These are phyloP conservation scores for Mugil cephalus DNA, from an alignment of 2,113 vertebrate species.

Conservation along the genomic window DNA sequence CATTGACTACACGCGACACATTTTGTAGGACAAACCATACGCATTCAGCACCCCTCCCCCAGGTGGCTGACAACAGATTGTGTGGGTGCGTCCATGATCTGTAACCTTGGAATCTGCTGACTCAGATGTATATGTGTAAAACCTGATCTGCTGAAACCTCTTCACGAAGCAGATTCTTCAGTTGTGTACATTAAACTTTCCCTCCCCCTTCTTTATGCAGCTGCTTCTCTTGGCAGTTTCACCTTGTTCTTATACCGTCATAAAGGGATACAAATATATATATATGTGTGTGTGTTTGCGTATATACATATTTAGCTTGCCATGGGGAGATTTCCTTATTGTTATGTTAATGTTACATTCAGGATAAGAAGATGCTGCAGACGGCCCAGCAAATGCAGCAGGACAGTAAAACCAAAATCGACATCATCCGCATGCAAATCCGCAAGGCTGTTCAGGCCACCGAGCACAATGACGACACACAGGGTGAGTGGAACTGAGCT, in stretches of 20 bases:
- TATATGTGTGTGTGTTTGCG: no score
- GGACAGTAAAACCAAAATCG: constrained; percentile 94
- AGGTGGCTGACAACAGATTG: neutral
- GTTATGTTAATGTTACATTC: neutral
- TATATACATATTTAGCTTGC: no score
- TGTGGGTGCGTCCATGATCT: constrained; percentile 21
- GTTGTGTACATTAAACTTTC: no score
- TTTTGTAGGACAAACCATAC: neutral
- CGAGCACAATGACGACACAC: constrained; percentile 85
- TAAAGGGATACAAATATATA: no score
- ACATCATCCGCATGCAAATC: constrained; percentile 94
- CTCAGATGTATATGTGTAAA: constrained; percentile 5
- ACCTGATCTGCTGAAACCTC: neutral
- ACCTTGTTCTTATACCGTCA: neutral
- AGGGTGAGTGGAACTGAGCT: constrained; percentile 70
- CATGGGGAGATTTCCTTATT: neutral
- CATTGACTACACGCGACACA: neutral
- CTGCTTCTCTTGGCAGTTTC: constrained; percentile 7
- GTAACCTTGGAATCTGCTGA: constrained; percentile 49
- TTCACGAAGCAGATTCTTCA: no score
- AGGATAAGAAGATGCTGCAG: constrained; percentile 93
- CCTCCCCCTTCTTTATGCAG: neutral
- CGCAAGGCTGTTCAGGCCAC: constrained; percentile 89
- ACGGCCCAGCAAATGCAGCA: constrained; percentile 94
- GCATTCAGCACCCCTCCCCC: constrained; percentile 1